phyloP scores from a whole-genome alignment of 2,888 invertebrate genomes.

The Philopedon plagiatum region DNA sequence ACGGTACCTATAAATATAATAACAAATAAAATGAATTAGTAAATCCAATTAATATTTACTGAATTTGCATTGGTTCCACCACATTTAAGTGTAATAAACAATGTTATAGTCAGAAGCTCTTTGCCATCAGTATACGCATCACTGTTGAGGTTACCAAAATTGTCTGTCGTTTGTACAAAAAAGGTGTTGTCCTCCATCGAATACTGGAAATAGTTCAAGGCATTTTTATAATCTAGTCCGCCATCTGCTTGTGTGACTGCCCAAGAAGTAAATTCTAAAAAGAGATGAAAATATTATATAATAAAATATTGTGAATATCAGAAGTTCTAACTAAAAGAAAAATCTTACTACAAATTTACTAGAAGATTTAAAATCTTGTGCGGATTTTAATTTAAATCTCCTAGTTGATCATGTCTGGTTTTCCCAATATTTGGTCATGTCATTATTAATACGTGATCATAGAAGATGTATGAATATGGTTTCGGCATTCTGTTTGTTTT shows the following conservation, averaged over 20 bases:
- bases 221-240: background rate
- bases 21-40: background rate
- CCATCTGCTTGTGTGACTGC: background rate
- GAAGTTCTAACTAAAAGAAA: too few species aligned
- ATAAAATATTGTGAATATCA: too few species aligned
- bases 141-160: slow-evolving; percentile 10
- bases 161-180: slow-evolving; percentile 6
- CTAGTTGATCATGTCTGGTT: too few species aligned
- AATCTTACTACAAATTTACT: too few species aligned
- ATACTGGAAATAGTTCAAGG: background rate
- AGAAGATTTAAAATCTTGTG: too few species aligned
- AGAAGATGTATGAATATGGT: too few species aligned
- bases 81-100: background rate
- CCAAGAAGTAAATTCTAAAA: background rate
- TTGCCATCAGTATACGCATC: slow-evolving; percentile 16
- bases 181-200: background rate
- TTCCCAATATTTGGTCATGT: too few species aligned
- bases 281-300: background rate
- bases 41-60: too few species aligned
- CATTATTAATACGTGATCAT: too few species aligned
- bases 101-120: background rate
- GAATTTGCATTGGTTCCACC: background rate
- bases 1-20: too few species aligned
- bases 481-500: too few species aligned
- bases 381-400: too few species aligned